These are phyloP conservation scores for Agelastica alni DNA, from an alignment of 2,888 invertebrate species.

Conservation along the genomic window DNA sequence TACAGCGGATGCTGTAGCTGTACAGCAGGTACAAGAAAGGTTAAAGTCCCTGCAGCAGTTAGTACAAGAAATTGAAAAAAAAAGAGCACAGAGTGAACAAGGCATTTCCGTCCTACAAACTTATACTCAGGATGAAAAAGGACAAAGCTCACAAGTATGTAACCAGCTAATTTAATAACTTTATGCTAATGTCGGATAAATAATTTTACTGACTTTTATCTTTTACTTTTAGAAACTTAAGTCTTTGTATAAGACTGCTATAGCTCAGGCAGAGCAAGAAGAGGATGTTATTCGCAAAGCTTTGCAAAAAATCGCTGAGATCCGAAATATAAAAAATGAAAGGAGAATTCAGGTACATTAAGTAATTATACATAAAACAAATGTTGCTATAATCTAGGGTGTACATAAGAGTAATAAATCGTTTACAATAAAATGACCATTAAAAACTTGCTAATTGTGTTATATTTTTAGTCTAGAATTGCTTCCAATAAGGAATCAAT, in stretches of 20 bases:
- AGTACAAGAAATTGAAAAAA: constrained; percentile 81
- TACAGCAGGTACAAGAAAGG: constrained; percentile 73
- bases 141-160: constrained; percentile 48
- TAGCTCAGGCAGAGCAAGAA: constrained; percentile 83
- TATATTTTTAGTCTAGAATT: constrained; percentile 62
- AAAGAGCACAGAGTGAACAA: constrained; percentile 77
- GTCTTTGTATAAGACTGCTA: constrained; percentile 75
- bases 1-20: constrained; percentile 73
- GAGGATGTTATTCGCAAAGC: constrained; percentile 82
- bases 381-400: too few relatives aligned
- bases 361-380: too few relatives aligned
- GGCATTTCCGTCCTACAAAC: constrained; percentile 79
- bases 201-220: constrained; percentile 2
- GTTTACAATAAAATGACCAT: too few relatives aligned
- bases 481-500: constrained; percentile 91
- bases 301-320: constrained; percentile 85
- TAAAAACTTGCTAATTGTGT: too few relatives aligned
- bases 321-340: constrained; percentile 86
- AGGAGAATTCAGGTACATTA: constrained; percentile 81
- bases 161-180: not conserved
- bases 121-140: constrained; percentile 62
- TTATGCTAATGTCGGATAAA: too few relatives aligned
- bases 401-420: too few relatives aligned
- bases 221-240: constrained; percentile 71
- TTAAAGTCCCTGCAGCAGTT: constrained; percentile 75